Conservation (phyloP, 2,113 vertebrate species). For the Mesoclemmys tuberculata region DNA sequence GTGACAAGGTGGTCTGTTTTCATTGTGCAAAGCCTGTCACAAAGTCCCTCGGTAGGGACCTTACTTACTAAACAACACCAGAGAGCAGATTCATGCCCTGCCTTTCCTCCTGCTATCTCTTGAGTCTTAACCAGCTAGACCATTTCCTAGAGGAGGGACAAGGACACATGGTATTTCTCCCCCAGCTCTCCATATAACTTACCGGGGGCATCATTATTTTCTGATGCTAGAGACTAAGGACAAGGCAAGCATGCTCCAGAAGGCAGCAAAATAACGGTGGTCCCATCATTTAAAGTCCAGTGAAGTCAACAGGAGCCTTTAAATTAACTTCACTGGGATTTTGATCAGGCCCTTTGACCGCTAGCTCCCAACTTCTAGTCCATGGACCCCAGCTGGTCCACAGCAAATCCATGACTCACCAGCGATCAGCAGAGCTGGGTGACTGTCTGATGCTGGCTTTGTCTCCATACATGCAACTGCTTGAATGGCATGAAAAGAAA, state of each 20-base stretch:
- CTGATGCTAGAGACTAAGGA: no score
- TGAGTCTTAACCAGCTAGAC: neutral
- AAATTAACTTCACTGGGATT: neutral
- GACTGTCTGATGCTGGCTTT: neutral
- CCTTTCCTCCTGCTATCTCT: neutral
- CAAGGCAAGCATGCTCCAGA: neutral
- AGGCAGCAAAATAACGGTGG: neutral
- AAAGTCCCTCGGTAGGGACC: neutral
- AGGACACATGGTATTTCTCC: no score
- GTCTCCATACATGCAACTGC: neutral
- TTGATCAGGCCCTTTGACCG: neutral
- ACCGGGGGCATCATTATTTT: no score
- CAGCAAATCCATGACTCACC: neutral
- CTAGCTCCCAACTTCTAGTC: neutral
- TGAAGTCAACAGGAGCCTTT: neutral
- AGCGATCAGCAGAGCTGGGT: neutral
- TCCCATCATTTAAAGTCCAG: neutral
- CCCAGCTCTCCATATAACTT: no score
- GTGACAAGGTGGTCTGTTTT: neutral
- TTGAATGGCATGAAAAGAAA: neutral
- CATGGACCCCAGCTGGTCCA: no score
- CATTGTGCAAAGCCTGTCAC: neutral
- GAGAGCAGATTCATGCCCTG: neutral
- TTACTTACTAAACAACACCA: neutral
- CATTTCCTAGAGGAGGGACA: neutral